Percentiles rank a stretch among this genome's conserved stretches.
phyloP scores from a whole-genome alignment of 2,113 vertebrate species.

The Actinemys pallida region DNA sequence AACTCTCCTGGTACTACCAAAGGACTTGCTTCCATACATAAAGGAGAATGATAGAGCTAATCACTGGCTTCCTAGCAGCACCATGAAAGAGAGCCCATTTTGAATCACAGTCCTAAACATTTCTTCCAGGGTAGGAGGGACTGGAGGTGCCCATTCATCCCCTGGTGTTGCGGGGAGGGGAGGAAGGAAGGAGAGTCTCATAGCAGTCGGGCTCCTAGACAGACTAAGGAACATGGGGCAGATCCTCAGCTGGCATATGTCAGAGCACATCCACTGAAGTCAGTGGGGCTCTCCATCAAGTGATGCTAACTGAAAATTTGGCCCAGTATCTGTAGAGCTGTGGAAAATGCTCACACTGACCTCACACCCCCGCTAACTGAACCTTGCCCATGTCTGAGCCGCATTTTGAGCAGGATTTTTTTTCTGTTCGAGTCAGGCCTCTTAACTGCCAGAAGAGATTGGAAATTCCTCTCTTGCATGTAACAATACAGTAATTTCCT shows the following conservation, averaged over 20 bases:
- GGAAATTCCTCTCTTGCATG: not conserved
- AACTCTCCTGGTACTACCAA: not conserved
- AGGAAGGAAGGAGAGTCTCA: not conserved
- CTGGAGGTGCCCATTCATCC: not conserved
- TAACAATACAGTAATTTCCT: not conserved
- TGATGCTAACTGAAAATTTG: not conserved
- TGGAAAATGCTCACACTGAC: rapidly evolving
- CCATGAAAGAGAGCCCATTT: not conserved
- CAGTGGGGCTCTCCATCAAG: not conserved
- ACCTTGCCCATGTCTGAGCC: not conserved
- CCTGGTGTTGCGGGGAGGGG: not conserved
- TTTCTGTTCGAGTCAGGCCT: not conserved
- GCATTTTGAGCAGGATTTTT: not conserved
- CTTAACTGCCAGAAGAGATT: not conserved
- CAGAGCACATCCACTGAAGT: not conserved
- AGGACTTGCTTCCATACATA: not conserved
- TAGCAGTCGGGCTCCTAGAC: not conserved
- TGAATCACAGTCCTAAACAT: not conserved
- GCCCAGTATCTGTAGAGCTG: not conserved
- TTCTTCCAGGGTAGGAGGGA: not conserved
- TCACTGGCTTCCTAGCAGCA: not conserved
- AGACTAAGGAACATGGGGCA: rapidly evolving
- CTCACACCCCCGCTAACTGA: rapidly evolving
- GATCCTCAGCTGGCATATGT: rapidly evolving
- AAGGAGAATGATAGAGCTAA: not conserved